Evolutionary conservation across 2,797 vertebrate genomes (phyloP).

Genomic region (Phataginus tetradactyla): DNA sequence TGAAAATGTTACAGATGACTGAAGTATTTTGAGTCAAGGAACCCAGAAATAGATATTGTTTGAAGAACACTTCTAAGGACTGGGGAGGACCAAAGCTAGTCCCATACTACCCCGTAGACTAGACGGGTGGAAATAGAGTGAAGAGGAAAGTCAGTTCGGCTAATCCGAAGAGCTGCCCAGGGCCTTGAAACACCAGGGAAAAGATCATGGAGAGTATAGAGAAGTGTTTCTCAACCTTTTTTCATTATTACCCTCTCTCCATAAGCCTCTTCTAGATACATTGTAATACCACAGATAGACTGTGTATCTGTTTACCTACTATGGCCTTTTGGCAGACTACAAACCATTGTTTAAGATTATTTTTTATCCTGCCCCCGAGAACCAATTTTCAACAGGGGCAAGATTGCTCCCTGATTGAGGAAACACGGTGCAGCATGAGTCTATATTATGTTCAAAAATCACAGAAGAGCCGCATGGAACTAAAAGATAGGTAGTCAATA

Average conservation of each 20-base stretch:
- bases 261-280: not conserved
- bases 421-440: not conserved
- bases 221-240: not conserved
- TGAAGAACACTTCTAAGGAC: conserved; percentile 14
- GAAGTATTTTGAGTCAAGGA: conserved; percentile 29
- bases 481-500: not conserved
- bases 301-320: not conserved
- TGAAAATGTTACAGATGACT: not conserved
- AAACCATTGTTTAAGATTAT: not conserved
- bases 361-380: not conserved
- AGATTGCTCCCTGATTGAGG: not conserved
- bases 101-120: not conserved
- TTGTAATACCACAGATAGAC: not conserved
- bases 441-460: not conserved
- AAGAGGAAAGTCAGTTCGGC: not conserved
- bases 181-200: not conserved
- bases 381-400: not conserved
- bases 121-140: not conserved
- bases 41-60: not conserved
- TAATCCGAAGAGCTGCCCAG: not conserved
- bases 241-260: not conserved
- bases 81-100: not conserved
- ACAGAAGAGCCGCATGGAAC: not conserved
- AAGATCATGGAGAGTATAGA: not conserved
- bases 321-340: not conserved